Evolutionary conservation across 2,113 vertebrate species (phyloP).

Genomic region (Gnathonemus echidnorhynchus): DNA sequence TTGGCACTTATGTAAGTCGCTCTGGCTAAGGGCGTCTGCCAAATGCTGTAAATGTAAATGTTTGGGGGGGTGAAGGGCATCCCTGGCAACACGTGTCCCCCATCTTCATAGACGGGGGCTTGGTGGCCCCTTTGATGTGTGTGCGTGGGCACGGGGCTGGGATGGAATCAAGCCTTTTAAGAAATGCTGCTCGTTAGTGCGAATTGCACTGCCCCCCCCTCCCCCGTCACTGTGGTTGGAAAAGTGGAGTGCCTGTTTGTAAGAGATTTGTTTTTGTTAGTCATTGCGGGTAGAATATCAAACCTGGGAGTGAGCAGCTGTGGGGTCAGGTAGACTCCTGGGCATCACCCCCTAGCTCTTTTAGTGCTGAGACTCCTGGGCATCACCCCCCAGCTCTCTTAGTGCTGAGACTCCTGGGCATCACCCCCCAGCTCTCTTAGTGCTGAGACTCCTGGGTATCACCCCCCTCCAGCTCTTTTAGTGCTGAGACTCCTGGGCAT

Average conservation of each 20-base stretch:
- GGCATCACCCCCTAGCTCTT: no score
- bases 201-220: not conserved
- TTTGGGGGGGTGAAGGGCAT: no score
- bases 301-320: not conserved
- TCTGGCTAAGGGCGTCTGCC: no score
- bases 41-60: no score
- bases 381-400: no score
- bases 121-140: not conserved
- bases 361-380: no score
- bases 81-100: not conserved
- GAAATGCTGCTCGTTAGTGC: not conserved
- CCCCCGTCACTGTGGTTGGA: not conserved
- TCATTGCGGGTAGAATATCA: not conserved
- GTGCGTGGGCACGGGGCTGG: not conserved
- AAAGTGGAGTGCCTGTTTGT: not conserved
- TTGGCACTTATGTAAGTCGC: no score
- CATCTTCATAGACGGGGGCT: constrained; percentile 26
- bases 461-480: no score
- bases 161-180: not conserved
- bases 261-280: not conserved
- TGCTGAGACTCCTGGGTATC: not conserved
- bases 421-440: not conserved
- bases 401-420: no score
- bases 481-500: no score
- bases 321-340: not conserved